A percentile compares a stretch with the other conserved stretches of the same genome.
Evolutionary conservation across 1,140 invertebrate genomes (phyloP).

Genomic region (Drosophila serrata): DNA sequence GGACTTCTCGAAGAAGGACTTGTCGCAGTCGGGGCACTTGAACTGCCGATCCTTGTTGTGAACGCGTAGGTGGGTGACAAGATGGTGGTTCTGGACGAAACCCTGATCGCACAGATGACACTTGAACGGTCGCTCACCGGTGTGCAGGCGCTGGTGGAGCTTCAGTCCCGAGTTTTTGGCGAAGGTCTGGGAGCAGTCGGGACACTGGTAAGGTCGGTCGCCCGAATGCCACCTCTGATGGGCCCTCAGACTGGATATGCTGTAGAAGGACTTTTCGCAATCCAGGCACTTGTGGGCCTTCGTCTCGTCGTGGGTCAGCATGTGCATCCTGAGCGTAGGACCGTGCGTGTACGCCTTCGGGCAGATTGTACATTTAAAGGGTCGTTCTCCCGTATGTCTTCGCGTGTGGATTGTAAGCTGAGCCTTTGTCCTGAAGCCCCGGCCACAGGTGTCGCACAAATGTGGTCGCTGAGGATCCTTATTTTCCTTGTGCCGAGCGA

Average conservation of each 20-base stretch:
- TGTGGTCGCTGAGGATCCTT: conserved; percentile 21
- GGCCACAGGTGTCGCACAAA: conserved; percentile 44
- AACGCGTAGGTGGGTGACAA: conserved; percentile 34
- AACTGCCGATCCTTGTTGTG: conserved; percentile 46
- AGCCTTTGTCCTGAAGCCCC: conserved; percentile 25
- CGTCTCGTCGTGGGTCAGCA: conserved; percentile 31
- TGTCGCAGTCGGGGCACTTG: conserved; percentile 48
- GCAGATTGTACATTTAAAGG: conserved; percentile 30
- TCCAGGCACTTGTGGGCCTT: conserved; percentile 34
- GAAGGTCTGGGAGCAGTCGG: conserved; percentile 32
- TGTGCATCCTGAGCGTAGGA: conserved; percentile 26
- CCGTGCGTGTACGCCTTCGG: conserved; percentile 35
- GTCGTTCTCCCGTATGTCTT: conserved; percentile 45
- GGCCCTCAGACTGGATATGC: conserved; percentile 9
- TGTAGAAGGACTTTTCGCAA: conserved; percentile 37
- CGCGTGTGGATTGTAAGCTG: conserved; percentile 32
- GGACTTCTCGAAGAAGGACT: conserved; percentile 52
- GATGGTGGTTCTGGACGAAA: conserved; percentile 42
- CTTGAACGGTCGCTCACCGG: conserved; percentile 37
- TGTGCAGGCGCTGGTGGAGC: conserved; percentile 39
- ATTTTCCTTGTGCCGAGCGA: conserved; percentile 12
- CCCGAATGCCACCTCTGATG: conserved; percentile 34
- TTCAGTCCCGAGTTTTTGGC: conserved; percentile 38
- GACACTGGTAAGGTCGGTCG: conserved; percentile 32
- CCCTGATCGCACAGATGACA: conserved; percentile 31